These are phyloP conservation scores for Clivina fossor DNA, from an alignment of 2,888 invertebrate genomes.

Conservation along the genomic window DNA sequence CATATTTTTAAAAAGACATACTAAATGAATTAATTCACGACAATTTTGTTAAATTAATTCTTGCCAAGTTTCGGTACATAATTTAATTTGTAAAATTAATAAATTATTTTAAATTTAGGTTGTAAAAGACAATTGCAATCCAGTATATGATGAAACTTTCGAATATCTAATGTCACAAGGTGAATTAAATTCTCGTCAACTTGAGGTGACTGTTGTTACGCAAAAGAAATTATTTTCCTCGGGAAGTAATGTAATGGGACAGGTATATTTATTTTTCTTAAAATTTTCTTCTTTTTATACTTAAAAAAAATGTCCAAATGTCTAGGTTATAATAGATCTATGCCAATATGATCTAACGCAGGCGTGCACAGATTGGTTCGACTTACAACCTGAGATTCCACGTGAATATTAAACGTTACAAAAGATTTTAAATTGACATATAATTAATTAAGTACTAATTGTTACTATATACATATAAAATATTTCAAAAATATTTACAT, in stretches of 20 bases:
- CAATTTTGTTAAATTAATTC: too few species aligned
- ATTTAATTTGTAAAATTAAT: not conserved
- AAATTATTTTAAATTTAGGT: conserved; percentile 52
- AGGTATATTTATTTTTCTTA: conserved; percentile 58
- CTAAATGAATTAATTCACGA: too few species aligned
- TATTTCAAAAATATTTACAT: too few species aligned
- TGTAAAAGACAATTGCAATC: conserved; percentile 87
- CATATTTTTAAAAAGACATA: too few species aligned
- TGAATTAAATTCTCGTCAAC: conserved; percentile 73
- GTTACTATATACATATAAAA: not conserved
- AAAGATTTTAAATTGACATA: not conserved
- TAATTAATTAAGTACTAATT: not conserved
- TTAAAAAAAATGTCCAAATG: conserved; percentile 42
- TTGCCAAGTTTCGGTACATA: too few species aligned
- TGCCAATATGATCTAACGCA: conserved; percentile 68
- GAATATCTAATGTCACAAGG: conserved; percentile 84
- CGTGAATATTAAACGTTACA: conserved; percentile 18
- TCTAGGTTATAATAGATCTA: conserved; percentile 66
- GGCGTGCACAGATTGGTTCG: conserved; percentile 73
- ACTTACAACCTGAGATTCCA: conserved; percentile 63
- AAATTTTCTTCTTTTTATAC: not conserved
- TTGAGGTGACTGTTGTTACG: conserved; percentile 86
- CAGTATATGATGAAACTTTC: conserved; percentile 87
- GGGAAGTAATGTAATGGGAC: conserved; percentile 82
- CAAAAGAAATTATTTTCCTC: conserved; percentile 80